Evolutionary conservation across 2,113 vertebrate genomes (phyloP).

Genomic region (Leucoraja erinaceus): DNA sequence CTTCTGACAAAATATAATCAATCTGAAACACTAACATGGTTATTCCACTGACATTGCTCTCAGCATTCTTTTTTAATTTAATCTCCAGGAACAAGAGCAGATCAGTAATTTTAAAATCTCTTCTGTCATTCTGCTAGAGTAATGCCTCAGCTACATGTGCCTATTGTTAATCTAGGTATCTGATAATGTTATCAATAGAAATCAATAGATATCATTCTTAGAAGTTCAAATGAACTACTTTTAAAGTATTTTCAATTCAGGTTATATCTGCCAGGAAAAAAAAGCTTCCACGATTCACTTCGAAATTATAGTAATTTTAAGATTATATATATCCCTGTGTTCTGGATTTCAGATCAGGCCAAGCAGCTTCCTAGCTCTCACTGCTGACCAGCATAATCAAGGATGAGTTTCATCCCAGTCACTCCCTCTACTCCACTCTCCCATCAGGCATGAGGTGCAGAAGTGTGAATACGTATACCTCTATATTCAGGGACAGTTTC

Average conservation of each 20-base stretch:
- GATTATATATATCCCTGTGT: neutral
- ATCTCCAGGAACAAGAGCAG: neutral
- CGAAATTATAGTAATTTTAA: neutral
- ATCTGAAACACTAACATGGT: no score
- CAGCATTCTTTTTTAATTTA: no score
- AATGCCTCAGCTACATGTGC: neutral
- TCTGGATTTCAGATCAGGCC: neutral
- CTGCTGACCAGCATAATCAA: no score
- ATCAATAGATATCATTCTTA: neutral
- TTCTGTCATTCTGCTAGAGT: neutral
- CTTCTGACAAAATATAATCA: no score
- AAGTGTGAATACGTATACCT: no score
- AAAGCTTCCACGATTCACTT: neutral
- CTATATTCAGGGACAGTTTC: no score
- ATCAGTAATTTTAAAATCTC: neutral
- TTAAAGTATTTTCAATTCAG: neutral
- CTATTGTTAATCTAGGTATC: neutral
- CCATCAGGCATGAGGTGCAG: no score
- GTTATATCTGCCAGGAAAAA: neutral
- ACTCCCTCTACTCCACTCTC: no score
- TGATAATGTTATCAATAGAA: neutral
- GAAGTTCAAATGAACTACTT: neutral
- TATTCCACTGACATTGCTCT: no score
- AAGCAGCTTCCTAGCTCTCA: no score
- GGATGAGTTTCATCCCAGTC: no score